Evolutionary conservation across 1,140 invertebrate species (phyloP), one percentile per base, ranked within the genome.

Genomic region (Sarcophaga peregrina): DNA sequence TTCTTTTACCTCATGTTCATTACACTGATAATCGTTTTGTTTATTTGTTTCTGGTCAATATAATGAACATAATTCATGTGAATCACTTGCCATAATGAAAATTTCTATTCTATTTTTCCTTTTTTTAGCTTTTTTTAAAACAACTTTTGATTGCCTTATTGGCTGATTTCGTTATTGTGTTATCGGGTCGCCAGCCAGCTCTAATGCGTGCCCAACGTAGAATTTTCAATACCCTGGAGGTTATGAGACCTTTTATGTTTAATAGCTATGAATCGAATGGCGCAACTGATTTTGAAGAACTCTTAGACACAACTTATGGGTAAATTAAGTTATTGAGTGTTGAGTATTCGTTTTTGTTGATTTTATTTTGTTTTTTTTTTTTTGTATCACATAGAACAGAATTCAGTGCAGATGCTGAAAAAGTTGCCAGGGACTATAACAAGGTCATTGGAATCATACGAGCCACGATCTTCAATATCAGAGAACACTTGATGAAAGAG

Each of bases 231-330:
- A 87, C 88, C 7, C 84, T 89, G 10, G 85, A 88, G 80, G 88
- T 89, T 13, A 86, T 89, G 87, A 73, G 87, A 45, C 88, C 88
- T 3, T 89, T 89, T 17, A 82, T 89, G 85, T 87, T 88, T 73
- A 89, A 89, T 80, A 86, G 86, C 25, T 88, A 86, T 48, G 84
- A 85, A 3, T 88, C 88, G 83, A 75, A 85, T 0, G 88, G 88
- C 0, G n/a, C 81, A 3, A 86, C 86, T 0, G 52, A 86, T 37
- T 37, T 1, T 37, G 25, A 4, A 37, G 4, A 4, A 37, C 1
- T 37, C 25, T 37, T 37, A 37, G 4, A 37, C 1, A 37, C 25
- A 37, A 37, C 25, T 37, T 4, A 37, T 4, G 25, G 25, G 25
- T 37, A 37, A 37, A 37, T 4, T 2, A 4, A 4, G 25, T 37